Conservation (phyloP, 1,140 invertebrate species). For the Tetragonula clypearis region DNA sequence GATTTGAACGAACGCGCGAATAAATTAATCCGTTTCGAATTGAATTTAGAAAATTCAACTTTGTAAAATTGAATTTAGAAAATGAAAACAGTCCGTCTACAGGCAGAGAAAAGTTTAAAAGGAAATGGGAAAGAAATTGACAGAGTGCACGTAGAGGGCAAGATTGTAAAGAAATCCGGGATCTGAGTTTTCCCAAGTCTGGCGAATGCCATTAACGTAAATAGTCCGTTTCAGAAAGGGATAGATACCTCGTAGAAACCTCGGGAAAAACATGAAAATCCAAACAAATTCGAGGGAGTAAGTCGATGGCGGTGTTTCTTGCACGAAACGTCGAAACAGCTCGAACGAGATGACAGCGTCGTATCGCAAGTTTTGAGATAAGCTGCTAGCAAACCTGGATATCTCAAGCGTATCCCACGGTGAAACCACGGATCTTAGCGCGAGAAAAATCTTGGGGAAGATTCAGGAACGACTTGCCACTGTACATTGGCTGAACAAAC, state of each 20-base stretch:
- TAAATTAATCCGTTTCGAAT: no score
- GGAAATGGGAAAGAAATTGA: background rate
- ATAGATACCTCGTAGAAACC: background rate
- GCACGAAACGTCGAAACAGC: background rate
- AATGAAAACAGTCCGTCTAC: background rate
- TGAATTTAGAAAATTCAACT: background rate
- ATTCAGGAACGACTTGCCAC: background rate
- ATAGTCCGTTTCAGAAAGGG: background rate
- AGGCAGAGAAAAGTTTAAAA: no score
- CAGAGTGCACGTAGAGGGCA: background rate
- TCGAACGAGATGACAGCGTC: background rate
- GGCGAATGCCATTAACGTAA: constrained; percentile 11
- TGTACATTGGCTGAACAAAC: background rate
- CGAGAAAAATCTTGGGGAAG: background rate
- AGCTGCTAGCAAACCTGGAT: background rate
- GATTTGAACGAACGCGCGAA: no score
- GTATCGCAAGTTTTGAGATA: background rate
- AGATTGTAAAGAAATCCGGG: background rate
- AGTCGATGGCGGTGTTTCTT: background rate
- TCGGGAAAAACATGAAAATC: background rate
- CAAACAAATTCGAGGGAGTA: background rate
- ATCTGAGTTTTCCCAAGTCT: background rate
- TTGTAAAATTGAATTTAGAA: background rate
- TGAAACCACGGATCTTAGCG: background rate
- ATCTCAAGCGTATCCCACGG: no score